These are phyloP conservation scores for Yponomeuta sedellus DNA, from an alignment of 2,888 invertebrate genomes.

Conservation along the genomic window DNA sequence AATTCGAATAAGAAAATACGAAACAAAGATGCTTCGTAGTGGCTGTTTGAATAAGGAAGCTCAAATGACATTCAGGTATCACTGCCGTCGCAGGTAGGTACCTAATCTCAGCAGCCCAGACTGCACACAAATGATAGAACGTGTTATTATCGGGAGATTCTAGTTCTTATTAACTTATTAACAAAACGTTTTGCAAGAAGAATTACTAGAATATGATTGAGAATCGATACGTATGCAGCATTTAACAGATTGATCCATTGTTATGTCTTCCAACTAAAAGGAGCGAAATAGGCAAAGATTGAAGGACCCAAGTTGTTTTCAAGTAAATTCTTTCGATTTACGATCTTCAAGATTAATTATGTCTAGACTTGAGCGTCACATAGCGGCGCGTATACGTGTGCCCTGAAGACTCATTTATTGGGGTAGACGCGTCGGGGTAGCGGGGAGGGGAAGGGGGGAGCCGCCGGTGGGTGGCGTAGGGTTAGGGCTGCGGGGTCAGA, in stretches of 20 bases:
- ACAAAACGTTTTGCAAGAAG: no score
- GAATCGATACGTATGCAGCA: no score
- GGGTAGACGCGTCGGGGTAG: constrained; percentile 21
- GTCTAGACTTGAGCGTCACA: constrained; percentile 15
- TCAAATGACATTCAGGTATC: not conserved
- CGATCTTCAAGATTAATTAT: constrained; percentile 15
- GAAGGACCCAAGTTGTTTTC: no score
- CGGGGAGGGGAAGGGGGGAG: constrained; percentile 29
- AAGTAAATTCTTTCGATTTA: constrained; percentile 1
- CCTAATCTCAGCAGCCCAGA: not conserved
- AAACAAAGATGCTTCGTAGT: not conserved
- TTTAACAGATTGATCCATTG: no score
- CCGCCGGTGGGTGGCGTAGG: not conserved
- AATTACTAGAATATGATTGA: no score
- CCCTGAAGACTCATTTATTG: constrained; percentile 52
- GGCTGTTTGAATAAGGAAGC: not conserved
- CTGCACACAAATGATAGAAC: not conserved
- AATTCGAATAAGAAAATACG: no score
- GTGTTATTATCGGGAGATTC: no score
- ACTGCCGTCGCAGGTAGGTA: not conserved
- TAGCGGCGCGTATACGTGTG: constrained; percentile 30
- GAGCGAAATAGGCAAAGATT: no score
- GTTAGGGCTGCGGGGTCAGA: constrained; percentile 49
- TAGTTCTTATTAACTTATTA: no score
- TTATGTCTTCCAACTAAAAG: no score